Evolutionary conservation across 1,140 invertebrate species (phyloP).

Genomic region (Ceratina calcarata): DNA sequence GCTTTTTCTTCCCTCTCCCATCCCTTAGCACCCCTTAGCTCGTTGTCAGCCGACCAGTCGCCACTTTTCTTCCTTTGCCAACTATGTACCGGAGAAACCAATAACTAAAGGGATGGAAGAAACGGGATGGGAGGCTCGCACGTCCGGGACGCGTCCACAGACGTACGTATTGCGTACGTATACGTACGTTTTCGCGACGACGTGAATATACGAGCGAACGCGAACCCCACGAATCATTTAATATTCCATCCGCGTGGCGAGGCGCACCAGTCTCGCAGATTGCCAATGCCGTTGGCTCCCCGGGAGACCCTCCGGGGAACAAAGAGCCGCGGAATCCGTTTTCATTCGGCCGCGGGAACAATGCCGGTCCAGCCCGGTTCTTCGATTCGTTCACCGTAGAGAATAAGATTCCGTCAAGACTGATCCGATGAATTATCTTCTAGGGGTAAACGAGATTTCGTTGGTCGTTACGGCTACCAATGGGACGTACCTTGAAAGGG

Average conservation of each 20-base stretch:
- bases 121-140: constrained; percentile 49
- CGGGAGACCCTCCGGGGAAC: constrained; percentile 62
- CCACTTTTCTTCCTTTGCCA: constrained; percentile 47
- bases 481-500: too few relatives aligned
- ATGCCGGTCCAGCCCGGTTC: constrained; percentile 32
- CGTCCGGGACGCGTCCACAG: constrained; percentile 48
- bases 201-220: constrained; percentile 56
- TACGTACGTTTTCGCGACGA: constrained; percentile 45
- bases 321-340: constrained; percentile 49
- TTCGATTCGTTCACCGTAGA: constrained; percentile 44
- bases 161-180: constrained; percentile 49
- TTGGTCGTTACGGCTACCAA: neutral
- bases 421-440: constrained; percentile 42
- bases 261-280: constrained; percentile 61
- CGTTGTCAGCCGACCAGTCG: constrained; percentile 46
- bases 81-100: constrained; percentile 68
- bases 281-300: constrained; percentile 61
- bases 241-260: constrained; percentile 72
- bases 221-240: constrained; percentile 70
- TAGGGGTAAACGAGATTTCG: neutral
- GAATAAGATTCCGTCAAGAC: constrained; percentile 58
- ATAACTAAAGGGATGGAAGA: constrained; percentile 72
- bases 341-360: constrained; percentile 52
- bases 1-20: constrained; percentile 12
- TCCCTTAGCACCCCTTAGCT: constrained; percentile 3